Evolutionary conservation across 64 coral and sea anemone species (phyloP).

Genomic region (Montipora cactus): DNA sequence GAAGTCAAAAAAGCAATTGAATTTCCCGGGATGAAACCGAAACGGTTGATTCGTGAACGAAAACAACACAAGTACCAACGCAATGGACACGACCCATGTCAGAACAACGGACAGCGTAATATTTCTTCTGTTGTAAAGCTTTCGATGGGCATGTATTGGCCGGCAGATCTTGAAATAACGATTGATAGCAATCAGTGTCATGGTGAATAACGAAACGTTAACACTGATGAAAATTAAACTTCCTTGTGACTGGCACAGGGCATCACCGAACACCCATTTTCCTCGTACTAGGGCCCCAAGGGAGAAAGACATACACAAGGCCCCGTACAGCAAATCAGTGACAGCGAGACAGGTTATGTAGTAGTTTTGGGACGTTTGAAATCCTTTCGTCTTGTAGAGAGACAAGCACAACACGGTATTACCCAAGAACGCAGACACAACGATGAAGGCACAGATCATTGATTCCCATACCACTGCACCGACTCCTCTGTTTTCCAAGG

Average conservation of each 20-base stretch:
- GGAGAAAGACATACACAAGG: constrained; percentile 20
- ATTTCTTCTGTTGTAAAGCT: neutral
- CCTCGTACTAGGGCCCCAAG: constrained; percentile 24
- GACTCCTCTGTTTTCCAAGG: neutral
- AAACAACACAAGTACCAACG: neutral
- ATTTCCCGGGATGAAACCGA: constrained; percentile 47
- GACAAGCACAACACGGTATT: constrained; percentile 11
- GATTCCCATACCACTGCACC: neutral
- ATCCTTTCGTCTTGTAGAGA: constrained; percentile 13
- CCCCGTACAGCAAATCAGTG: constrained; percentile 5
- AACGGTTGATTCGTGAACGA: constrained; percentile 6
- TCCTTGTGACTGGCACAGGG: constrained; percentile 41
- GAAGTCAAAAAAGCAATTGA: constrained; percentile 16
- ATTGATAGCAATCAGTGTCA: constrained; percentile 55
- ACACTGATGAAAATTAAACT: neutral
- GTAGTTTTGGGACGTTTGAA: constrained; percentile 3
- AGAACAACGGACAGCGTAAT: neutral
- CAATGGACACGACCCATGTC: neutral
- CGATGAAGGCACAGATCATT: constrained; percentile 3
- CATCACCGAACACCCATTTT: constrained; percentile 43
- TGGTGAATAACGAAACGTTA: neutral
- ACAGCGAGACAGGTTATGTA: constrained; percentile 13
- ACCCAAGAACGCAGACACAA: neutral
- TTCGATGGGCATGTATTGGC: neutral
- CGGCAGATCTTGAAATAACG: constrained; percentile 40